These are phyloP conservation scores for Phalanger gymnotis DNA, from an alignment of 2,797 vertebrate genomes.

Conservation along the genomic window DNA sequence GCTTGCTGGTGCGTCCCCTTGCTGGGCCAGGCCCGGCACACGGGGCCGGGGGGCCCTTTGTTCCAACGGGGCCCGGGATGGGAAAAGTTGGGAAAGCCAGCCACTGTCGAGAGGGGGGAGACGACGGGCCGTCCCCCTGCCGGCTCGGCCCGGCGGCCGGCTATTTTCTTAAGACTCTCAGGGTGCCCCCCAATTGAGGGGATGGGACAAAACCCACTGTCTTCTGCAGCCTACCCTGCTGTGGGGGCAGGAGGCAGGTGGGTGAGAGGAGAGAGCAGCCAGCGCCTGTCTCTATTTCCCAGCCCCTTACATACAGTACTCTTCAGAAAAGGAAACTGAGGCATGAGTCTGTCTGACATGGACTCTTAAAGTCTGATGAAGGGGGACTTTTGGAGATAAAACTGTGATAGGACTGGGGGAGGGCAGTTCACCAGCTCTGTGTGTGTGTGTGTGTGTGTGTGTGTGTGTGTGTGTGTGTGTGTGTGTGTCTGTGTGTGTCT, in stretches of 20 bases:
- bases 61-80: constrained; percentile 78
- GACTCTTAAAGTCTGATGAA: not conserved
- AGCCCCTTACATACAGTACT: not conserved
- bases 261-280: constrained; percentile 25
- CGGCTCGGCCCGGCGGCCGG: constrained; percentile 49
- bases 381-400: not conserved
- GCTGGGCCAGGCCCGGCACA: constrained; percentile 78
- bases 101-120: constrained; percentile 62
- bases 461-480: not conserved
- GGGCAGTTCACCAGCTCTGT: not conserved
- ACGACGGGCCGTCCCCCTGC: constrained; percentile 73
- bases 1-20: constrained; percentile 82
- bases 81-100: constrained; percentile 84
- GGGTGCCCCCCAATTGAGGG: constrained; percentile 61
- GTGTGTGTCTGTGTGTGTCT: too few relatives aligned
- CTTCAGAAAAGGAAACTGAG: constrained; percentile 46
- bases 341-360: not conserved
- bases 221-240: constrained; percentile 64
- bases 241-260: constrained; percentile 53
- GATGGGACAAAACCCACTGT: constrained; percentile 77
- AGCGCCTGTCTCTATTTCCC: constrained; percentile 7
- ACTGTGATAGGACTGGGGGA: too few relatives aligned
- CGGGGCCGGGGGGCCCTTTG: constrained; percentile 82
- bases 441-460: not conserved
- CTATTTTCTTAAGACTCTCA: constrained; percentile 75